phyloP scores from a whole-genome alignment of 1,140 invertebrate species.

The Eufriesea mexicana region DNA sequence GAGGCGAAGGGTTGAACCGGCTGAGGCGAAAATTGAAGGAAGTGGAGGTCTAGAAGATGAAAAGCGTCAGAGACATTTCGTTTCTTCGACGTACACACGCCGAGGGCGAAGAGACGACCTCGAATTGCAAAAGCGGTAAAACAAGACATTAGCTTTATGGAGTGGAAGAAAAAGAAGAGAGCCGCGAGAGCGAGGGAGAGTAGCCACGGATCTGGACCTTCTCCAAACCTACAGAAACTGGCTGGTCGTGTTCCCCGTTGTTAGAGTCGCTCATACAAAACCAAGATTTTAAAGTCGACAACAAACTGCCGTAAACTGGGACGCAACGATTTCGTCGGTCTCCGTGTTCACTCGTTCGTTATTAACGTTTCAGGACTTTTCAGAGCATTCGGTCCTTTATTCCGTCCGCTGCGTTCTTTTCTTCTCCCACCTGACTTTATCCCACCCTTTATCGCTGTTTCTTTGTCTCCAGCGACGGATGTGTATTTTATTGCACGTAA shows the following conservation, averaged over 20 bases:
- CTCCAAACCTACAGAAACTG: conserved; percentile 58
- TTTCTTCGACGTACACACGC: background rate
- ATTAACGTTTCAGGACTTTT: conserved; percentile 48
- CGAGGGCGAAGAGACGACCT: conserved; percentile 6
- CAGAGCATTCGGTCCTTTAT: background rate
- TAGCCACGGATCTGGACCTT: conserved; percentile 47
- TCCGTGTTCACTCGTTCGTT: conserved; percentile 44
- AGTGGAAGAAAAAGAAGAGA: conserved; percentile 53
- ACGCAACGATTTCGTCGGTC: conserved; percentile 37
- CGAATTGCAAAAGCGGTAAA: conserved; percentile 56
- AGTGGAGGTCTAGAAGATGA: background rate
- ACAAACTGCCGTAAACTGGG: conserved; percentile 56
- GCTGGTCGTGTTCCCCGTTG: conserved; percentile 15
- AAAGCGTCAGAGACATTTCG: background rate
- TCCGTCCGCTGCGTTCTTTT: background rate
- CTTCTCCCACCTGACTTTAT: background rate
- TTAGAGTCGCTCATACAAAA: conserved; percentile 32
- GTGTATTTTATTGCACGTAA: conserved; percentile 30
- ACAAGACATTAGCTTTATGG: conserved; percentile 67
- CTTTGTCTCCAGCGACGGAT: background rate
- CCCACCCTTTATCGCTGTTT: background rate
- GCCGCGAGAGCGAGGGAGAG: too few relatives aligned
- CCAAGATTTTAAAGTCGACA: conserved; percentile 55
- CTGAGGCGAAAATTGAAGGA: background rate
- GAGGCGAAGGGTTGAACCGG: background rate